Evolutionary conservation across 2,113 vertebrate genomes (phyloP), one percentile per base, ranked within the genome.

Genomic region (Malurus cyaneus): DNA sequence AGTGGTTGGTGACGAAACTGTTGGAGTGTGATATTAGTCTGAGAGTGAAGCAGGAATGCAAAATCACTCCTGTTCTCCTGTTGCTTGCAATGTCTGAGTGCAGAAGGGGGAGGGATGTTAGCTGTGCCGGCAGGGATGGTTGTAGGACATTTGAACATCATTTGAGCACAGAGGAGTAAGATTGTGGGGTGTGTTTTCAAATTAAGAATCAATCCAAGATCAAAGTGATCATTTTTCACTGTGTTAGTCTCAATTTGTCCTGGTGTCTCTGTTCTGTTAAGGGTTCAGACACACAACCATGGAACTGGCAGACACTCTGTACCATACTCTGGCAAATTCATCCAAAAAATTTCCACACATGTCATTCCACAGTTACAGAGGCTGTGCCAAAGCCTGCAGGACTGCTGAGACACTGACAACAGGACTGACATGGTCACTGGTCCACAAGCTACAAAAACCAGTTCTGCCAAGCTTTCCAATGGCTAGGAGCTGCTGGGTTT

Each of bases 231-330:
- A 0, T 46, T 76, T 82, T 65, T 85, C 44, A 36, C 23, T 57
- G 31, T 14, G 3, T 23, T 69, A 65, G 17, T 17, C 21, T 24
- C n/a, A 49, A 13, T 32, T 73, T 77, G 18, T 16, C 7, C n/a
- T 60, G n/a, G 18, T 67, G 13, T 52, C 49, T 74, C 39, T 82
- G 17, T 61, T 23, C 46, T 65, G 6, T 12, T 80, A 80, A 46
- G 8, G 9, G 28, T n/a, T 41, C 9, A 82, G 39, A 56, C 9
- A 60, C 4, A 1, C 0, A 0, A 18, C 16, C 21, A 61, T 60
- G 19, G 67, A 93, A 65, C 15, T 44, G 66, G 53, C 44, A 52
- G 59, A 18, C 11, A 9, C 5, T 78, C 11, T n/a, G 5, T 71
- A 9, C 59, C 2, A 0, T 56, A 6, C 83, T 84, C 32, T 73